Evolutionary conservation across 2,113 vertebrate genomes (phyloP).

Genomic region (Prietella phreatophila): DNA sequence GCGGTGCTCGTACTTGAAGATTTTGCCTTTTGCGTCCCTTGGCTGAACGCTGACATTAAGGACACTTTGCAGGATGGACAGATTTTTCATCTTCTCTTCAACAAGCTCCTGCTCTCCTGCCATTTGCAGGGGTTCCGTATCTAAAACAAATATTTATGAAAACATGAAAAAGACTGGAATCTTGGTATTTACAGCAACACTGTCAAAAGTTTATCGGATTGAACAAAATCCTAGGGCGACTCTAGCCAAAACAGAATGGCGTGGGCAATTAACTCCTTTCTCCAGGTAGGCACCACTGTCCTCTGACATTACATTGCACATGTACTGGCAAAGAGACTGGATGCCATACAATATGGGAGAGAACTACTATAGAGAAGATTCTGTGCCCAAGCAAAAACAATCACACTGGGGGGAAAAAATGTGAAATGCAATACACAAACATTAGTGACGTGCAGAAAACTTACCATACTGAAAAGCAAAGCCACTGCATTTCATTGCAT

Average conservation of each 20-base stretch:
- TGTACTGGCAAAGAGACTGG: neutral
- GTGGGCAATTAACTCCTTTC: neutral
- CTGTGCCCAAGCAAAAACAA: neutral
- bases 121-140: slow-evolving; percentile 52
- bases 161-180: neutral
- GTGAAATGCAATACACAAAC: neutral
- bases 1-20: slow-evolving; percentile 78
- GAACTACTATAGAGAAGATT: neutral
- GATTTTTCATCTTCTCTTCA: slow-evolving; percentile 83
- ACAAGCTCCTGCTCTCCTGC: slow-evolving; percentile 72
- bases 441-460: neutral
- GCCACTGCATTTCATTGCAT: neutral
- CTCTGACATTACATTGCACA: neutral
- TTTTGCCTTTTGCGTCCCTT: slow-evolving; percentile 68
- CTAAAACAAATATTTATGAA: slow-evolving; percentile 42
- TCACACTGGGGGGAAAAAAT: neutral
- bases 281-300: neutral
- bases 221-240: neutral
- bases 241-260: neutral
- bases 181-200: neutral
- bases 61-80: slow-evolving; percentile 81
- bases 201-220: neutral
- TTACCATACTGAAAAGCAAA: neutral
- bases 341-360: neutral
- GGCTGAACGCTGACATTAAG: slow-evolving; percentile 69